Conservation (phyloP, 2,797 vertebrate species). For the Chelon labrosus region DNA sequence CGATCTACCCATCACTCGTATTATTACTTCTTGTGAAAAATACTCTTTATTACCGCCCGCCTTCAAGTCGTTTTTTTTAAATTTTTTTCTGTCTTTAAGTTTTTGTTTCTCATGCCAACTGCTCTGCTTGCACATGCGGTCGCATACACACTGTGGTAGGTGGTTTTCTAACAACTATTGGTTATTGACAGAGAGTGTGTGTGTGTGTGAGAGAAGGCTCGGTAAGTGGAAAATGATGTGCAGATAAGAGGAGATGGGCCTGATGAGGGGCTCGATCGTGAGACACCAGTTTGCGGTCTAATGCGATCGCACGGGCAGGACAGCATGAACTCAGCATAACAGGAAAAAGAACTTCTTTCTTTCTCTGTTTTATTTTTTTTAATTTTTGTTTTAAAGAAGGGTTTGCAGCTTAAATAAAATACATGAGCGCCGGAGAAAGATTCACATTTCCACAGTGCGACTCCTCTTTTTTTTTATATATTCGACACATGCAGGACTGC, state of each 20-base stretch:
- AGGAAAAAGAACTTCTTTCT: conserved; percentile 21
- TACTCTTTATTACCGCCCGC: not conserved
- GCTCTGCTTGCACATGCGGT: conserved; percentile 30
- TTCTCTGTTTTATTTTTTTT: no score
- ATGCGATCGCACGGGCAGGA: conserved; percentile 12
- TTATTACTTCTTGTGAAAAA: not conserved
- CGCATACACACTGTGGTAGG: conserved; percentile 13
- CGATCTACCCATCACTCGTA: not conserved
- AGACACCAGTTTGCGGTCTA: conserved; percentile 64
- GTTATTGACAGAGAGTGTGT: conserved; percentile 38
- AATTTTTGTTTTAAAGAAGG: no score
- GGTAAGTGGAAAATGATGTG: conserved; percentile 74
- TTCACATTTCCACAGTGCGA: conserved; percentile 39
- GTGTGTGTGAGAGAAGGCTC: conserved; percentile 36
- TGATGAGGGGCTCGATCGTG: conserved; percentile 52
- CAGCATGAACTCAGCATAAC: conserved; percentile 9
- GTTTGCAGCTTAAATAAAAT: conserved; percentile 28
- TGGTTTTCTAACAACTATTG: conserved; percentile 50
- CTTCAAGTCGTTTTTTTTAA: not conserved
- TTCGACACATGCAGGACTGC: conserved; percentile 49
- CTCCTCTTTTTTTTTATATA: conserved; percentile 21
- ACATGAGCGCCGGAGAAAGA: conserved; percentile 21
- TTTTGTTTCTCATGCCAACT: conserved; percentile 14
- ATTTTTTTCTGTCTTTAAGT: no score
- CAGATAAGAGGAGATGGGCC: conserved; percentile 65